Conservation (phyloP, 1,140 invertebrate genomes). For the Ostrea denselamellosa region DNA sequence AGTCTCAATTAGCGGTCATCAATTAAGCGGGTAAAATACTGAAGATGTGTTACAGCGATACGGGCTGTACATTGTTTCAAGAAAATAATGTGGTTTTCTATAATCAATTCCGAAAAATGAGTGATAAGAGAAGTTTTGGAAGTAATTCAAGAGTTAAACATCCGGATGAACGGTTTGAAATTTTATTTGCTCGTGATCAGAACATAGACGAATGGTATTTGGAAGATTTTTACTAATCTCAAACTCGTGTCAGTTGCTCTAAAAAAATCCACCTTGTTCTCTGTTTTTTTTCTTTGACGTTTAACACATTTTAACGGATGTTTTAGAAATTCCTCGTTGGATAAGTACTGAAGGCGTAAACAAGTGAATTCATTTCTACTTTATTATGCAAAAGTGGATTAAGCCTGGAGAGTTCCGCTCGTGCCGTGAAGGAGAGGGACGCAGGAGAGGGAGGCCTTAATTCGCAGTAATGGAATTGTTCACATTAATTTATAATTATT, state of each 20-base stretch:
- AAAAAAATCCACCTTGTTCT: background rate
- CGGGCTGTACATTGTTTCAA: background rate
- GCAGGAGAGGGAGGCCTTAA: background rate
- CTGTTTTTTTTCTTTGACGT: background rate
- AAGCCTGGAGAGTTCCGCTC: background rate
- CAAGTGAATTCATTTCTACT: background rate
- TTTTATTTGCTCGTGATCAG: constrained; percentile 2
- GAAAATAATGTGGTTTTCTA: background rate
- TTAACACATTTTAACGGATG: constrained; percentile 20
- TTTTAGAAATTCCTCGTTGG: background rate
- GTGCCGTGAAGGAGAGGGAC: background rate
- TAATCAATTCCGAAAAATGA: background rate
- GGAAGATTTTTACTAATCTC: background rate
- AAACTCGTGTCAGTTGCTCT: constrained; percentile 18
- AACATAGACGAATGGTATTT: background rate
- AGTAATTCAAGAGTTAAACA: background rate
- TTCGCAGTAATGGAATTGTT: background rate
- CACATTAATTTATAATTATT: background rate
- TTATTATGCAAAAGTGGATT: background rate
- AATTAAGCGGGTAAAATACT: background rate
- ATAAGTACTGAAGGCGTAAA: background rate
- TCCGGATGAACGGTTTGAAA: background rate
- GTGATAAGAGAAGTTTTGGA: background rate
- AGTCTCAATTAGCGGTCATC: constrained; percentile 8
- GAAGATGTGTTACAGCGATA: no score